These are phyloP conservation scores for Styela clava DNA, from an alignment of 23 tunicate species.

Conservation along the genomic window DNA sequence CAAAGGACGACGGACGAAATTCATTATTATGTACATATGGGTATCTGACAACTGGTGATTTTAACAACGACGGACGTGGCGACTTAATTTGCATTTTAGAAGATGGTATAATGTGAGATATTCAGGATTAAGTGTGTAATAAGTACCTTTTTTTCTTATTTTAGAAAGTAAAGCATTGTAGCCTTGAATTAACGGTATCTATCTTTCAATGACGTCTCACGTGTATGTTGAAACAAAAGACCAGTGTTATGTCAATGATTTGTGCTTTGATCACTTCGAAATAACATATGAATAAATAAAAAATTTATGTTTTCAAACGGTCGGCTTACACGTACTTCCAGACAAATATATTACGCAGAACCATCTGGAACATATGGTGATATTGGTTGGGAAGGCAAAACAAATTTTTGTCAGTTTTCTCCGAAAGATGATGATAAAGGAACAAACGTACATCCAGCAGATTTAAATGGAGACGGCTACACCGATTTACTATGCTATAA, in stretches of 20 bases:
- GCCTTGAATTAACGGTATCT: too few species aligned
- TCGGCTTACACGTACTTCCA: too few species aligned
- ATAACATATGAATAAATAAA: too few species aligned
- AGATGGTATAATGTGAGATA: background rate
- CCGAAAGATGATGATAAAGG: background rate
- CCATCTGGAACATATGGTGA: background rate
- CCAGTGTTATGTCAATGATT: too few species aligned
- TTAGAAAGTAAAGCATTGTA: too few species aligned
- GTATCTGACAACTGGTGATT: background rate
- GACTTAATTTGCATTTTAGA: background rate
- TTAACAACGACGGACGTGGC: background rate
- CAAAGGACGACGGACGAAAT: background rate
- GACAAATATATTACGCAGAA: background rate
- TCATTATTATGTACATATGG: slow-evolving; percentile 9
- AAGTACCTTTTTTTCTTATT: too few species aligned
- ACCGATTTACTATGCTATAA: slow-evolving; percentile 7
- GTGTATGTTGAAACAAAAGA: too few species aligned
- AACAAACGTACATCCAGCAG: background rate
- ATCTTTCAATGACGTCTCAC: too few species aligned
- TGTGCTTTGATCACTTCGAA: too few species aligned
- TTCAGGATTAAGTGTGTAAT: too few species aligned
- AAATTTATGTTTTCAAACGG: too few species aligned
- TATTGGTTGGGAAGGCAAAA: slow-evolving; percentile 9
- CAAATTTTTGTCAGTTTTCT: slow-evolving; percentile 6
- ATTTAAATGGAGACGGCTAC: slow-evolving; percentile 6